Base-by-base conservation (phyloP, 2,888 invertebrate genomes). In the Diarsia dahlii region DNA sequence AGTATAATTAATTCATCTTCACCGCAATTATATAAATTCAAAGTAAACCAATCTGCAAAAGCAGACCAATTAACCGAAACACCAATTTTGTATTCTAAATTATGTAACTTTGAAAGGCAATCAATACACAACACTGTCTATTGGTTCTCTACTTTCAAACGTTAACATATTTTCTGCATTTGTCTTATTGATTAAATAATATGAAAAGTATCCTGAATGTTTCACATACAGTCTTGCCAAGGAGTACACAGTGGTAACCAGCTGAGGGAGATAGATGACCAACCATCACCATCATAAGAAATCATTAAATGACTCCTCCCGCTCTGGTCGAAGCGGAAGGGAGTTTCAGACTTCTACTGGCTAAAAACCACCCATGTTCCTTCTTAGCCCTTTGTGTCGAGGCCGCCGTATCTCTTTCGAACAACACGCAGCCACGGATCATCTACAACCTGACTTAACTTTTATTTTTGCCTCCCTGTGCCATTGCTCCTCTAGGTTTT, bases 61-160 rank as follows among this genome's bases (percentile, higher is more conserved):
- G 9, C 50, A 56, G 9, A 56, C 20, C 23, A 70, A 23, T 20
- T 46, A 34, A 34, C n/a, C 3, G 4, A 39, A 9, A 28, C 34
- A 18, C 65, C 13, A 68, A 77, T 50, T 63, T 45, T 60, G 23
- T 46, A 60, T 18, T 56, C 45, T 56, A 58, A 18, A 52, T 82
- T 15, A 78, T 46, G 50, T 69, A 74, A 74, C 62, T 13, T 63
- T 13, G 65, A 65, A 78, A 71, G 74, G 71, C 50, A 74, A 71
- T 60, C n/a, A 46, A 18, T 20, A 56, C 45, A 50, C 63, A 67
- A 56, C 50, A 45, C 54, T n/a, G 39, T 58, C 39, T 48, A 50
- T 23, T 13, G 5, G 45, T 45, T n/a, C 20, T n/a, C 5, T 20
- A 20, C 18, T 28, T n/a, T 3, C 23, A 23, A 58, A 20, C n/a